Evolutionary conservation across 2,888 invertebrate genomes (phyloP), one percentile per base, ranked within the genome.

Genomic region (Idaea aversata): DNA sequence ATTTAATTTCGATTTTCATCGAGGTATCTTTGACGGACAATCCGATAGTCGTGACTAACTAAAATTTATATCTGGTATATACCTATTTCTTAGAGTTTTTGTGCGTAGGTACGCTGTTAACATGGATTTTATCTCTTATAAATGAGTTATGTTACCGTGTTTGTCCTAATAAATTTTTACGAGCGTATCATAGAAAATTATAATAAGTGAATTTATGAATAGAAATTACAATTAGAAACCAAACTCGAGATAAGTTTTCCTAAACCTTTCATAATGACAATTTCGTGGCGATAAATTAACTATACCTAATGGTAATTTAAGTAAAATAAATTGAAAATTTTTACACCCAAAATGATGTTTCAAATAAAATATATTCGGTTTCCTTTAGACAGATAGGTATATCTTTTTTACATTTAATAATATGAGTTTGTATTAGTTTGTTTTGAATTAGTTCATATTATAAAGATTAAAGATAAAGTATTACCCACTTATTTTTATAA

Each of bases 261-360:
- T 78, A 77, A 76, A 75, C 76, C 75, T 75, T 68, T 78, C 47
- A 82, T 82, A 83, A 81, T 80, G 77, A 79, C 76, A 66, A 75
- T 68, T 75, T 72, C 69, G 67, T 59, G 69, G 78, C 74, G 72
- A 83, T 86, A 86, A 85, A 87, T 86, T 83, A 79, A 74, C 67
- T 80, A 10, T 47, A 47, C 47, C 84, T 86, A 85, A 86, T 81
- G 83, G 82, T 75, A 76, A 82, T 77, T 82, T 80, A 81, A 84
- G 80, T 81, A 77, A 79, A 81, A 84, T 83, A 78, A 80, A 81
- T 82, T 79, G 79, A 79, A 80, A 82, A 81, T 82, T 81, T 76
- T 79, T 76, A 77, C 75, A 75, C 66, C 61, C 61, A 60, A 60
- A 63, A 47, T 65, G 61, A 65, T 65, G 64, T 63, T 67, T 65